phyloP scores from a whole-genome alignment of 2,797 vertebrate genomes.

The Myotis daubentonii region DNA sequence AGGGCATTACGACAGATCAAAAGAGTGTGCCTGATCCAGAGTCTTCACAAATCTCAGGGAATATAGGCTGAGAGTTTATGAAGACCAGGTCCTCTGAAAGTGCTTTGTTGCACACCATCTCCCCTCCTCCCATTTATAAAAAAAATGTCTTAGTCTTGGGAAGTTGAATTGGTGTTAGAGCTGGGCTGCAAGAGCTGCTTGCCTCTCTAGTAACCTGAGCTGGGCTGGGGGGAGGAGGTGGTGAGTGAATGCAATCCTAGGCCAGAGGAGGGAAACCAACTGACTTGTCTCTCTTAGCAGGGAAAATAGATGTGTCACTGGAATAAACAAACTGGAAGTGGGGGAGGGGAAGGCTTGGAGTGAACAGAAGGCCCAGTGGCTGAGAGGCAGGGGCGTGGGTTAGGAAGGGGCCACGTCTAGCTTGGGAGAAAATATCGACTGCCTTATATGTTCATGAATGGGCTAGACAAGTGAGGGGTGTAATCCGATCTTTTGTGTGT shows the following conservation, averaged over 20 bases:
- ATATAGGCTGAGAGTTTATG: neutral
- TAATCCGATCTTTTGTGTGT: conserved; percentile 71
- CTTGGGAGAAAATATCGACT: conserved; percentile 46
- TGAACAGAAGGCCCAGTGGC: neutral
- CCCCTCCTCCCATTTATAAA: neutral
- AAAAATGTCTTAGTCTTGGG: conserved; percentile 19
- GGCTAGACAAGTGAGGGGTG: conserved; percentile 53
- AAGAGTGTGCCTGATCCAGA: neutral
- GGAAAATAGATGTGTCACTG: conserved; percentile 79
- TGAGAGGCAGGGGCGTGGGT: neutral
- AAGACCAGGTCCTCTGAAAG: neutral
- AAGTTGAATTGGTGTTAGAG: conserved; percentile 37
- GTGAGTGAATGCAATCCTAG: conserved; percentile 15
- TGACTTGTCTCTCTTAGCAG: conserved; percentile 41
- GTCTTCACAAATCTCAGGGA: neutral
- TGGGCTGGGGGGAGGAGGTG: conserved; percentile 65
- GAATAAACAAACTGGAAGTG: conserved; percentile 67
- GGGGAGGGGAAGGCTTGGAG: conserved; percentile 40
- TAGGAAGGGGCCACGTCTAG: conserved; percentile 52
- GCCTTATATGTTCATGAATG: conserved; percentile 75
- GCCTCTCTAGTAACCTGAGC: conserved; percentile 63
- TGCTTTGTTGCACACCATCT: neutral
- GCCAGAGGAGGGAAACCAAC: conserved; percentile 28
- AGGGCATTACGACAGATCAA: neutral
- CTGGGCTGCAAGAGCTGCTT: conserved; percentile 24